Evolutionary conservation across 2,797 vertebrate genomes (phyloP), one percentile per base, ranked within the genome.

Genomic region (Aplochiton taeniatus): DNA sequence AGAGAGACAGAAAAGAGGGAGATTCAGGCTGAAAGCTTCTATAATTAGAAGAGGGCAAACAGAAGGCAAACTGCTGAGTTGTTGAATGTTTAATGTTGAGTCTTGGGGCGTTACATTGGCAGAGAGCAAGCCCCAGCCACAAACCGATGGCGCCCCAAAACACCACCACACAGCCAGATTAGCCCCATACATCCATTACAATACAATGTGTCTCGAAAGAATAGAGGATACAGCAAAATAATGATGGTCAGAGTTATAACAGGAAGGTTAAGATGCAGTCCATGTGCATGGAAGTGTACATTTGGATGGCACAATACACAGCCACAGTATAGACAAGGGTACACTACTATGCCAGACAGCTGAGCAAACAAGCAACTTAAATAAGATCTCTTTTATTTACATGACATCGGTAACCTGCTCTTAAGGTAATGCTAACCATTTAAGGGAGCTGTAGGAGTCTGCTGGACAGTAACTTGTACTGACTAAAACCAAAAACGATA

Each of bases 71-170:
- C 79, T 83, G 81, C 80, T 74, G 77, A 75, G 84, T 65, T 87
- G 83, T 55, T 89, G 76, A 88, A 90, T 88, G 83, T 90, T 90
- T 89, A 87, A 90, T 90, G 82, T 66, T 58, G 48, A 65, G 46
- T 44, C 75, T 70, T 67, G 71, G 69, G 80, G 72, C 51, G 17
- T 72, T 66, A 70, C 68, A 71, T 66, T 66, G 45, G 57, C 76
- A 71, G 63, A 74, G 82, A 77, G 68, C 72, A 75, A 42, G 31
- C 61, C 48, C 61, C n/a, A 49, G 46, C 12, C 45, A 16, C 31
- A 58, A 9, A 10, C 9, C 51, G 9, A 20, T 8, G 12, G 74
- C 75, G 67, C 72, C 20, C 54, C 18, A 56, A 31, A 14, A 13
- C 12, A 12, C 47, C 47, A 48, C 47, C n/a, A n/a, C n/a, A n/a